These are phyloP conservation scores for Calliopsis andreniformis DNA, from an alignment of 1,140 invertebrate genomes.

Conservation along the genomic window DNA sequence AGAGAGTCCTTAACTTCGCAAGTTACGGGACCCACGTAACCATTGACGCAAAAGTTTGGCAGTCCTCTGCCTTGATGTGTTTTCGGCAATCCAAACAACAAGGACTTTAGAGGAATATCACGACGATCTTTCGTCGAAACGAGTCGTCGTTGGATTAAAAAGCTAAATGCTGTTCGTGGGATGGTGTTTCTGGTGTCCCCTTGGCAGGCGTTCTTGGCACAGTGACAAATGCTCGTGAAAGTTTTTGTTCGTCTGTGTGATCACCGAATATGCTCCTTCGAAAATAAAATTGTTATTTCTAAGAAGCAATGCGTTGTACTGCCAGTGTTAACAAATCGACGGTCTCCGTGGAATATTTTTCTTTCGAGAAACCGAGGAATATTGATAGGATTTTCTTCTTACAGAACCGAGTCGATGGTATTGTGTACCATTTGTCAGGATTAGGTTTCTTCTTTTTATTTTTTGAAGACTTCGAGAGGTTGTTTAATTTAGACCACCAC, in stretches of 20 bases:
- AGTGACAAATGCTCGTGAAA: neutral
- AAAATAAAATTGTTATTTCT: conserved; percentile 30
- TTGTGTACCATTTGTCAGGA: no score
- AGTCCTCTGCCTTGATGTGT: neutral
- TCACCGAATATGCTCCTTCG: neutral
- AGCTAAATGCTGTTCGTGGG: neutral
- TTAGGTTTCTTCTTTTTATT: no score
- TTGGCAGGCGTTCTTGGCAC: conserved; percentile 13
- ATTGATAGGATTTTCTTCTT: no score
- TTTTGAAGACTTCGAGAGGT: no score
- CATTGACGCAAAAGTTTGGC: neutral
- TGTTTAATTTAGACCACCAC: no score
- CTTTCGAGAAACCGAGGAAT: no score
- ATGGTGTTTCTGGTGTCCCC: neutral
- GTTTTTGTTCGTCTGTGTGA: neutral
- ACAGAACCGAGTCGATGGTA: no score
- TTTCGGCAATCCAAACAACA: neutral
- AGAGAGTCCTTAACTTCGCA: neutral
- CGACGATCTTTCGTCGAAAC: neutral
- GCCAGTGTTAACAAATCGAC: neutral
- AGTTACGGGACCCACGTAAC: neutral
- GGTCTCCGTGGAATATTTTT: neutral
- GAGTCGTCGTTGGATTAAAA: neutral
- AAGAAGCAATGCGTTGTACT: no score
- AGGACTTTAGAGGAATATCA: neutral